Percentiles rank a stretch among this genome's conserved stretches.
phyloP scores from a whole-genome alignment of 2,113 vertebrate species.

The Eulemur macaco region DNA sequence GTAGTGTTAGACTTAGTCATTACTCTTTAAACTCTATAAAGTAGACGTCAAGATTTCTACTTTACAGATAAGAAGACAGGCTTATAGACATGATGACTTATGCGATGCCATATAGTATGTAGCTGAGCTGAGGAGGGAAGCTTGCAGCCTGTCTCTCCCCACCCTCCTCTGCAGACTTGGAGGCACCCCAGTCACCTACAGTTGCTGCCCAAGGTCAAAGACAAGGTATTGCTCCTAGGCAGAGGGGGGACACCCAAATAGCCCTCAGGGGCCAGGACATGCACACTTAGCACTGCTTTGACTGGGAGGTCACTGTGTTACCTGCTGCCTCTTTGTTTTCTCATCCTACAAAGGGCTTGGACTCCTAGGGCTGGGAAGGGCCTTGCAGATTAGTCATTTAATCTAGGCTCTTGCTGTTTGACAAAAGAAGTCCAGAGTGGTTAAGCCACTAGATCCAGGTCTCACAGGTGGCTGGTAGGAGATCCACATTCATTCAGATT shows the following conservation, averaged over 20 bases:
- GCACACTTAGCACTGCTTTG: not conserved
- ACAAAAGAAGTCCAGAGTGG: not conserved
- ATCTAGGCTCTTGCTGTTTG: not conserved
- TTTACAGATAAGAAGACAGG: not conserved
- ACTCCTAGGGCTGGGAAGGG: not conserved
- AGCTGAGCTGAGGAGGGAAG: not conserved
- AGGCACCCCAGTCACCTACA: not conserved
- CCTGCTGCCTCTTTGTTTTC: not conserved
- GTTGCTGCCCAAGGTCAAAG: not conserved
- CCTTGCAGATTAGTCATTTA: not conserved
- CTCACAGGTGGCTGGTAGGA: not conserved
- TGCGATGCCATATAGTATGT: rapidly evolving
- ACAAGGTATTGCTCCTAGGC: not conserved
- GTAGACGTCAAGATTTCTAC: not conserved
- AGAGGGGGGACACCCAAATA: not conserved
- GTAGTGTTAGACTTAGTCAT: not conserved
- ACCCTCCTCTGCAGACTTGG: not conserved
- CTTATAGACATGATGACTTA: not conserved
- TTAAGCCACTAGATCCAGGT: not conserved
- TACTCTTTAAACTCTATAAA: not conserved
- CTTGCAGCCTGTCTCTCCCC: not conserved
- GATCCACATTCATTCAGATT: not conserved
- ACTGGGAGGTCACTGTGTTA: not conserved
- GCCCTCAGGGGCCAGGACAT: not conserved
- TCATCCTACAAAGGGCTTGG: not conserved